Conservation (phyloP, 2,797 vertebrate genomes). For the Myripristis jacobus region DNA sequence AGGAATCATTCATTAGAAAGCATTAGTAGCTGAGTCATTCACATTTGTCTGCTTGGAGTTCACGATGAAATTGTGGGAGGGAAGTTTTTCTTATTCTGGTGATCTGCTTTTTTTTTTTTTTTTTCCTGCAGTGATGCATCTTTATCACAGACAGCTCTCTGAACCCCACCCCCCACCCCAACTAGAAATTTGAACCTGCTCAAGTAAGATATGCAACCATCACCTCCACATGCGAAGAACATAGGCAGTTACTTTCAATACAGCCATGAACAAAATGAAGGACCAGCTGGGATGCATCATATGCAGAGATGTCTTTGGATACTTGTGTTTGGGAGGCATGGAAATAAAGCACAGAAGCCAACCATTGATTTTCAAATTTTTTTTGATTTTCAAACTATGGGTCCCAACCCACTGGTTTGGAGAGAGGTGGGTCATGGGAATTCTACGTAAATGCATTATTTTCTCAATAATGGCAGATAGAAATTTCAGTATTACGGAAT, state of each 20-base stretch:
- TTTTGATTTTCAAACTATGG: too few species aligned
- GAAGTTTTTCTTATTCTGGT: slow-evolving; percentile 5
- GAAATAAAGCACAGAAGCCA: neutral
- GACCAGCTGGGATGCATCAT: too few species aligned
- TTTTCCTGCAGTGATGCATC: slow-evolving; percentile 15
- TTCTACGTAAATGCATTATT: too few species aligned
- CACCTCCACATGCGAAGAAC: neutral
- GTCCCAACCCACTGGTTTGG: too few species aligned
- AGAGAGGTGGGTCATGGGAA: too few species aligned
- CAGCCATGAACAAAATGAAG: too few species aligned
- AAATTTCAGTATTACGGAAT: too few species aligned
- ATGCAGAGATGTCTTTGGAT: neutral
- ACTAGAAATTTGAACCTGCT: neutral
- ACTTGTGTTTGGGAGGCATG: too few species aligned
- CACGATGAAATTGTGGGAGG: slow-evolving; percentile 29
- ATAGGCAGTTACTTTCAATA: too few species aligned
- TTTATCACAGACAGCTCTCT: slow-evolving; percentile 4
- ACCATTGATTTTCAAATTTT: too few species aligned
- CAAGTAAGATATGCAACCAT: neutral
- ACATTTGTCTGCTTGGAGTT: slow-evolving; percentile 9
- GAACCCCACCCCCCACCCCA: neutral
- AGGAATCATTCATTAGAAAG: slow-evolving; percentile 50
- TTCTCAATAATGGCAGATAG: too few species aligned
- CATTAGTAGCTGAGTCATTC: slow-evolving; percentile 48
- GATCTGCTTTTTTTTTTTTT: slow-evolving; percentile 6